Evolutionary conservation across 2,888 invertebrate genomes (phyloP).

Genomic region (Hesperia comma): DNA sequence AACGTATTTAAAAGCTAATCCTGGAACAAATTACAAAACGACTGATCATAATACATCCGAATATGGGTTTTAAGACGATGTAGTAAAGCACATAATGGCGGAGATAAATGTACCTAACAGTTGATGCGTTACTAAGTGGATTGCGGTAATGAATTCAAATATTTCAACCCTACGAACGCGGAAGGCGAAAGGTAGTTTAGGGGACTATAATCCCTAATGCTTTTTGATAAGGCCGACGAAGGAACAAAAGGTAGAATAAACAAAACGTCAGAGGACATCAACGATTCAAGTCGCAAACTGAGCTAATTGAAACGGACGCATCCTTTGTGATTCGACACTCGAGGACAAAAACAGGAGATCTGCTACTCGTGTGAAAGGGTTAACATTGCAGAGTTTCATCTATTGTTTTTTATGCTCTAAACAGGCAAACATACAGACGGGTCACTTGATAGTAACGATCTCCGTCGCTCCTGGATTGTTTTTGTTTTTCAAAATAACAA

Average conservation of each 20-base stretch:
- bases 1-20: constrained; percentile 70
- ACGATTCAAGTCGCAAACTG: constrained; percentile 53
- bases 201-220: constrained; percentile 21
- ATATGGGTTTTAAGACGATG: constrained; percentile 7
- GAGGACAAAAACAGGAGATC: constrained; percentile 48
- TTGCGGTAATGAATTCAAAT: constrained; percentile 32
- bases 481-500: constrained; percentile 12
- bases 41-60: constrained; percentile 8
- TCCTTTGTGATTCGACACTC: constrained; percentile 56
- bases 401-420: neutral
- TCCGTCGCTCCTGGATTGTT: no score
- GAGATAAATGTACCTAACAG: neutral
- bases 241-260: constrained; percentile 44
- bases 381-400: constrained; percentile 44
- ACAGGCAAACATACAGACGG: no score
- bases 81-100: constrained; percentile 4
- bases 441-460: no score
- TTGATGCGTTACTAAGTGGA: constrained; percentile 29
- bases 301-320: constrained; percentile 64
- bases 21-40: constrained; percentile 35
- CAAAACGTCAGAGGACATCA: constrained; percentile 51
- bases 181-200: constrained; percentile 13
- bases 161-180: constrained; percentile 16
- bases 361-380: constrained; percentile 51
- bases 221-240: constrained; percentile 30